Evolutionary conservation across 2,113 vertebrate genomes (phyloP), one percentile per base, ranked within the genome.

Genomic region (Eudyptes chrysolophus): DNA sequence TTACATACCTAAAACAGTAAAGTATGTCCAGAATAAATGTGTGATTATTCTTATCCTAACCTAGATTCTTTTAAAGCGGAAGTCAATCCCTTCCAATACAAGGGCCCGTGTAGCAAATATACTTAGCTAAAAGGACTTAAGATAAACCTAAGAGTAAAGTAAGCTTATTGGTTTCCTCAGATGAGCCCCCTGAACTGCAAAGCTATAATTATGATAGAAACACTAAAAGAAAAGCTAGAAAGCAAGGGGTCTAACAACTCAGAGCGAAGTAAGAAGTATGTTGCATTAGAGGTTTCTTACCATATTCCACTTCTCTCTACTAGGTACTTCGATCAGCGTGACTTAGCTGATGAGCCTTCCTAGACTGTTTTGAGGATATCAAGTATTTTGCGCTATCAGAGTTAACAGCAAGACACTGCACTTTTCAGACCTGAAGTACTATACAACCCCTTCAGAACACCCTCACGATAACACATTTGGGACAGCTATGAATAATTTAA

Each of bases 271-370:
- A 85, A 65, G 54, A 17, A 65, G 1, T 21, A 20, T 10, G 4
- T 34, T 49, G 17, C 29, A 19, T 27, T 89, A 55, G 26, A 64
- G 34, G 14, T 70, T 85, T 82, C 89, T 87, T 30, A 84, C 52
- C 2, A 1, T 51, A 17, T 77, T 87, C 21, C 13, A 36, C 19
- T 81, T 93, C 55, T 94, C 84, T 96, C 68, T 68, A 84, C 91
- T 84, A 99, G 99, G 96, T 99, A 99, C 98, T 99, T 99, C 54
- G 99, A 99, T 94, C 99, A 99, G 64, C 98, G 98, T 89, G 99
- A 99, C 93, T 97, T 99, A 96, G 99, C 99, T 76, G 99, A 99
- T 34, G 98, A 98, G 58, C 98, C 98, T 80, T 96, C 98, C 40
- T 98, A 98, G 97, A 65, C 51, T 82, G 25, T 60, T 55, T 17